A percentile compares a stretch with the other conserved stretches of the same genome.
These are phyloP conservation scores for Procambarus clarkii DNA, from an alignment of 1,140 invertebrate genomes.

Conservation along the genomic window DNA sequence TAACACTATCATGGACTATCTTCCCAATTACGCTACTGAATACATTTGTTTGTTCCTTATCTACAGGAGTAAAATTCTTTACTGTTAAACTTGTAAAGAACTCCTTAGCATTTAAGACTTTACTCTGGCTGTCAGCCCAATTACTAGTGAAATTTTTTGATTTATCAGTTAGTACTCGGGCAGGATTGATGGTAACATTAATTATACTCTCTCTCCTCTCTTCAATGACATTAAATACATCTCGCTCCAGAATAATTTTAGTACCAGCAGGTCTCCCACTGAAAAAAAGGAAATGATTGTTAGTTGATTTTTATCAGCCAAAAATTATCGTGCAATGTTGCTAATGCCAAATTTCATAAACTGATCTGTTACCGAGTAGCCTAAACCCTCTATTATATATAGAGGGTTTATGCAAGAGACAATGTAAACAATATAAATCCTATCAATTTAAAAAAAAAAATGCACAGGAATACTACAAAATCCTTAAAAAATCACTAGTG, in stretches of 20 bases:
- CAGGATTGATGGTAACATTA: slow-evolving; percentile 30
- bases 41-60: neutral
- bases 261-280: slow-evolving; percentile 13
- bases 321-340: too few relatives aligned
- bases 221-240: slow-evolving; percentile 20
- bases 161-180: neutral
- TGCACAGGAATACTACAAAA: too few relatives aligned
- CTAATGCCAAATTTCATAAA: too few relatives aligned
- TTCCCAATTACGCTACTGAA: neutral
- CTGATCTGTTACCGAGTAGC: too few relatives aligned
- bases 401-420: too few relatives aligned
- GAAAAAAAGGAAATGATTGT: neutral
- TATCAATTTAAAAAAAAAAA: too few relatives aligned
- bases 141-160: neutral
- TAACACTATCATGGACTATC: neutral
- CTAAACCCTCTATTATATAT: too few relatives aligned
- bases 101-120: slow-evolving; percentile 22
- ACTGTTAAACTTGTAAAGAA: slow-evolving; percentile 15
- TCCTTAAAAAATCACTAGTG: too few relatives aligned
- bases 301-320: neutral
- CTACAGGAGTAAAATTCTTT: slow-evolving; percentile 30
- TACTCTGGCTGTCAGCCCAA: neutral
- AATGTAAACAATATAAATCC: too few relatives aligned
- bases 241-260: neutral
- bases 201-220: neutral